A percentile compares a stretch with the other conserved stretches of the same genome.
phyloP scores from a whole-genome alignment of 2,888 invertebrate species.

The Scrobipalpa atriplicella region DNA sequence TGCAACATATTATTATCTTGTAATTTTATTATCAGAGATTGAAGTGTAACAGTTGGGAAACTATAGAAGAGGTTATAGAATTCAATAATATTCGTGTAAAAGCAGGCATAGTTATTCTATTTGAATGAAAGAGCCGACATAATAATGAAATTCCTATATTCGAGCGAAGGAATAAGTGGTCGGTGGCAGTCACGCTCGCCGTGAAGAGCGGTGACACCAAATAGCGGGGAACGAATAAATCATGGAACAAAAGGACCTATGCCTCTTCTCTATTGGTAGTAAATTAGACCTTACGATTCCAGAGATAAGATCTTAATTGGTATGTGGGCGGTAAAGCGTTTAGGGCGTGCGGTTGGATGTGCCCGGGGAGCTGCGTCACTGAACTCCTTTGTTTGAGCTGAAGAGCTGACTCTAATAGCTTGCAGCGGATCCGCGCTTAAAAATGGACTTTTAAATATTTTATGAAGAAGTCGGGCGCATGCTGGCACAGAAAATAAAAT shows the following conservation, averaged over 20 bases:
- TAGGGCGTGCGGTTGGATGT: conserved; percentile 59
- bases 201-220: conserved; percentile 78
- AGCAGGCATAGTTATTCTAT: background rate
- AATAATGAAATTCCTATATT: conserved; percentile 24
- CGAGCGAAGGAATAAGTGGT: conserved; percentile 53
- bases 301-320: conserved; percentile 76
- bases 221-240: conserved; percentile 76
- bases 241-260: conserved; percentile 74
- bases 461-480: conserved; percentile 62
- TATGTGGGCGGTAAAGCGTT: conserved; percentile 56
- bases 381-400: conserved; percentile 79
- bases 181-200: conserved; percentile 63
- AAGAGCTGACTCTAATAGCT: conserved; percentile 81
- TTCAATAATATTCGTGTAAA: background rate
- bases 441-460: conserved; percentile 80
- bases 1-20: too few relatives aligned
- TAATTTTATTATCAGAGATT: too few relatives aligned
- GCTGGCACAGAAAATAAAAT: conserved; percentile 33
- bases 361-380: conserved; percentile 65
- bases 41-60: too few relatives aligned
- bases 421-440: conserved; percentile 76
- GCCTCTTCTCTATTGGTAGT: conserved; percentile 45
- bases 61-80: background rate
- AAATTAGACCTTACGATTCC: conserved; percentile 65
- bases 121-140: background rate